phyloP scores from a whole-genome alignment of 2,113 vertebrate species.

The Zootoca vivipara region DNA sequence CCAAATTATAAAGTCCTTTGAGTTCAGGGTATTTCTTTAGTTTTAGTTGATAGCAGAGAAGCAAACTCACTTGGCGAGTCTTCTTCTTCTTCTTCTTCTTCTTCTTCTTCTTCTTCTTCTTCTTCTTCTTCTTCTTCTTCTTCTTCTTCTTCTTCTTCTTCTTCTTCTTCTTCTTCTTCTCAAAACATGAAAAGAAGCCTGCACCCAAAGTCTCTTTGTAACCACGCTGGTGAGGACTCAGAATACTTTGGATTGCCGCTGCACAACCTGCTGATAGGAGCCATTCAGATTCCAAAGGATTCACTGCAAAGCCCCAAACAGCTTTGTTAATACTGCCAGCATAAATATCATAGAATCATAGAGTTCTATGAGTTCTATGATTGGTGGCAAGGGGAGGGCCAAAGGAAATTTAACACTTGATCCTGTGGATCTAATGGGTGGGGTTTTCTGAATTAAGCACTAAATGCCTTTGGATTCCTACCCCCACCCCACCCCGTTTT shows the following conservation, averaged over 20 bases:
- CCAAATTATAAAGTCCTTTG: constrained; percentile 37
- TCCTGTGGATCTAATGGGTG: constrained; percentile 20
- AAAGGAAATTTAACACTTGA: constrained; percentile 20
- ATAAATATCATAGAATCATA: too few relatives aligned
- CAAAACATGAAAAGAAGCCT: background rate
- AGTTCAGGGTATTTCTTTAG: background rate
- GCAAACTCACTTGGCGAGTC: background rate
- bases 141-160: background rate
- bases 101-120: background rate
- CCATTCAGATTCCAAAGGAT: constrained; percentile 41
- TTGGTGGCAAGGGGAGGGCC: background rate
- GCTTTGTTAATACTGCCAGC: constrained; percentile 42
- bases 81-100: background rate
- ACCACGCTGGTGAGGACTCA: constrained; percentile 10
- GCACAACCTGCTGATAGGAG: constrained; percentile 48
- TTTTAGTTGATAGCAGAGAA: background rate
- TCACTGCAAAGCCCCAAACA: constrained; percentile 31
- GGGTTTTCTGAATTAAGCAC: background rate
- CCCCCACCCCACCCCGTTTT: background rate
- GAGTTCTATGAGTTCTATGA: too few relatives aligned
- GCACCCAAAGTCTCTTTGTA: constrained; percentile 22
- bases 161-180: too few relatives aligned
- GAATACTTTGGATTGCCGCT: constrained; percentile 54
- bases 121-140: background rate
- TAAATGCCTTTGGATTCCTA: background rate